Conservation (phyloP, 53 echinoderm and acorn worm genomes). For the Hippasteria phrygiana region DNA sequence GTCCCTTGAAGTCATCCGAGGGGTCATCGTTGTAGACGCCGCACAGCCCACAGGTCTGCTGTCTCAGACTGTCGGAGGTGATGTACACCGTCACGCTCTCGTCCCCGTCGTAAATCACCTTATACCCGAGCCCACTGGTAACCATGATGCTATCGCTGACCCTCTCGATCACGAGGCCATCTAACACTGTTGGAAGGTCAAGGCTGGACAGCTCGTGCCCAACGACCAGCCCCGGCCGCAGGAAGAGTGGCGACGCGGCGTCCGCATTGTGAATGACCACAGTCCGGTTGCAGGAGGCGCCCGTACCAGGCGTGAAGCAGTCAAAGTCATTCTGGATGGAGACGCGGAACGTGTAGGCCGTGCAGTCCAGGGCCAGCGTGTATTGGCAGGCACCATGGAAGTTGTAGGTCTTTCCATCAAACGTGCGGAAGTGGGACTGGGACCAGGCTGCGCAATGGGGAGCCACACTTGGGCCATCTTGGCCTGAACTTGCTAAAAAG, state of each 20-base stretch:
- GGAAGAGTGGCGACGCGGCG: constrained; percentile 38
- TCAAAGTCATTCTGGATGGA: constrained; percentile 79
- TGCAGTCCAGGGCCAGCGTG: constrained; percentile 78
- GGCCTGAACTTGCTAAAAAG: not conserved
- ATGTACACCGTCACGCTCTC: constrained; percentile 72
- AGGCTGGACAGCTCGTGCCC: constrained; percentile 45
- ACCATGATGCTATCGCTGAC: constrained; percentile 75
- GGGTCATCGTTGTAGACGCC: constrained; percentile 79
- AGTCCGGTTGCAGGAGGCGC: constrained; percentile 60
- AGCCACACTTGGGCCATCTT: not conserved
- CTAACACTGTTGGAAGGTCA: constrained; percentile 61
- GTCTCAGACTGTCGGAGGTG: constrained; percentile 59
- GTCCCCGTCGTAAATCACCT: constrained; percentile 72
- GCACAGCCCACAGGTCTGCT: constrained; percentile 84
- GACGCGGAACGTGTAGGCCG: constrained; percentile 78
- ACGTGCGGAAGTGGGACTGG: constrained; percentile 80
- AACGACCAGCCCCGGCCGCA: constrained; percentile 70
- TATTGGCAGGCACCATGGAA: constrained; percentile 83
- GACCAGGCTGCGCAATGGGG: constrained; percentile 83
- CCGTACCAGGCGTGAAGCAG: constrained; percentile 58
- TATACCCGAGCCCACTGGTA: constrained; percentile 82
- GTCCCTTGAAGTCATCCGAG: constrained; percentile 70
- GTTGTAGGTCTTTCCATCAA: constrained; percentile 77
- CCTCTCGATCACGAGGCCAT: constrained; percentile 79
- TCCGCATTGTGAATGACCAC: constrained; percentile 77